phyloP scores from a whole-genome alignment of 2,888 invertebrate species.

The Taphrorychus bicolor region DNA sequence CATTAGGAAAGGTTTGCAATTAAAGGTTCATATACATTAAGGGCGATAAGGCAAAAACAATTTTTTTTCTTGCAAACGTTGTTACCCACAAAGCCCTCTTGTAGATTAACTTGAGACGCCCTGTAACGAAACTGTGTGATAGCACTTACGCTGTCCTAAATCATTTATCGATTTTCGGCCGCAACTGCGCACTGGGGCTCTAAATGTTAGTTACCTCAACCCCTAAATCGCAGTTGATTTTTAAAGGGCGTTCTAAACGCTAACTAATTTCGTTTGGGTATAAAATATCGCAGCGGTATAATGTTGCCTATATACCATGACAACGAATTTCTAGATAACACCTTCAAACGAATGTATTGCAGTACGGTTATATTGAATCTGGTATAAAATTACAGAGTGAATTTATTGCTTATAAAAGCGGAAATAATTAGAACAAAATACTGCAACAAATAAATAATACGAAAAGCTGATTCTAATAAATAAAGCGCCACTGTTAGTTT shows the following conservation, averaged over 20 bases:
- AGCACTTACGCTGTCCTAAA: conserved; percentile 39
- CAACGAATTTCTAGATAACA: neutral
- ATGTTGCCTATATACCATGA: neutral
- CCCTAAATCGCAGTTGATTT: conserved; percentile 18
- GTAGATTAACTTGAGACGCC: conserved; percentile 11
- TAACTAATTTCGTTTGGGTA: neutral
- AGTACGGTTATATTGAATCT: neutral
- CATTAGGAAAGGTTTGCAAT: no score
- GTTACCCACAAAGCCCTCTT: neutral
- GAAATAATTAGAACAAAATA: neutral
- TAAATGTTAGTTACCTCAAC: conserved; percentile 24
- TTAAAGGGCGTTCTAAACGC: conserved; percentile 1
- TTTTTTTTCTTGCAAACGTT: neutral
- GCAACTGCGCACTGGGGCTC: conserved; percentile 34
- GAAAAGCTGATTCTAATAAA: neutral
- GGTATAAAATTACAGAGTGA: neutral
- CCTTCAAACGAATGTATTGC: neutral
- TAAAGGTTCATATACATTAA: no score
- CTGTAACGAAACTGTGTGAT: conserved; percentile 24
- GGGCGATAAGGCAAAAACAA: no score
- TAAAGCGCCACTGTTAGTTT: neutral
- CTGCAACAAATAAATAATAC: neutral
- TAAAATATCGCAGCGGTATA: neutral
- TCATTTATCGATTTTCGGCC: conserved; percentile 36
- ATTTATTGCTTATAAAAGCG: neutral